Evolutionary conservation across 2,797 vertebrate species (phyloP).

Genomic region (Peromyscus melanophrys): DNA sequence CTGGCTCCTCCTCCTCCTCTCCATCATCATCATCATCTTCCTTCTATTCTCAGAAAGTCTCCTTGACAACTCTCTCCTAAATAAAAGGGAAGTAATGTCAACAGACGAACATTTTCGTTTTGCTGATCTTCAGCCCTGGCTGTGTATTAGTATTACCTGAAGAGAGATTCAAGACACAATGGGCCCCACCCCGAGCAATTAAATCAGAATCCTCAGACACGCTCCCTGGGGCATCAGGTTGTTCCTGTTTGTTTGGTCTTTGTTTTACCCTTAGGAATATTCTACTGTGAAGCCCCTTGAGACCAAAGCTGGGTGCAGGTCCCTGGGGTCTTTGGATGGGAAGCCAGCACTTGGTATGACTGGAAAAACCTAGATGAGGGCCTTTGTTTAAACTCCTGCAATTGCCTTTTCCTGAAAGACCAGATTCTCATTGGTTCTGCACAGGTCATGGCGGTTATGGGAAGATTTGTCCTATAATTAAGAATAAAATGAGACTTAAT

Average conservation of each 20-base stretch:
- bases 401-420: slow-evolving; percentile 60
- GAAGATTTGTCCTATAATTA: slow-evolving; percentile 77
- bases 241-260: not conserved
- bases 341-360: slow-evolving; percentile 16
- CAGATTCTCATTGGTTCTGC: slow-evolving; percentile 46
- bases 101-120: not conserved
- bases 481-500: slow-evolving; percentile 78
- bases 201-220: not conserved
- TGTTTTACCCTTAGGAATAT: not conserved
- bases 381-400: slow-evolving; percentile 62
- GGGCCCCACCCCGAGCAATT: not conserved
- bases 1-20: no score
- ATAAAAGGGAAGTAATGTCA: not conserved
- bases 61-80: slow-evolving; percentile 36
- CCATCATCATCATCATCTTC: not conserved
- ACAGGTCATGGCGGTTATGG: slow-evolving; percentile 60
- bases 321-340: not conserved
- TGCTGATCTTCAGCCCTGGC: not conserved
- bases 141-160: not conserved
- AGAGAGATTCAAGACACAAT: not conserved
- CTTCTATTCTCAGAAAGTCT: not conserved
- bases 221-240: not conserved
- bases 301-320: not conserved
- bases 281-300: not conserved
- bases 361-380: not conserved